These are phyloP conservation scores for Phataginus tetradactyla DNA, from an alignment of 2,797 vertebrate species.

Conservation along the genomic window DNA sequence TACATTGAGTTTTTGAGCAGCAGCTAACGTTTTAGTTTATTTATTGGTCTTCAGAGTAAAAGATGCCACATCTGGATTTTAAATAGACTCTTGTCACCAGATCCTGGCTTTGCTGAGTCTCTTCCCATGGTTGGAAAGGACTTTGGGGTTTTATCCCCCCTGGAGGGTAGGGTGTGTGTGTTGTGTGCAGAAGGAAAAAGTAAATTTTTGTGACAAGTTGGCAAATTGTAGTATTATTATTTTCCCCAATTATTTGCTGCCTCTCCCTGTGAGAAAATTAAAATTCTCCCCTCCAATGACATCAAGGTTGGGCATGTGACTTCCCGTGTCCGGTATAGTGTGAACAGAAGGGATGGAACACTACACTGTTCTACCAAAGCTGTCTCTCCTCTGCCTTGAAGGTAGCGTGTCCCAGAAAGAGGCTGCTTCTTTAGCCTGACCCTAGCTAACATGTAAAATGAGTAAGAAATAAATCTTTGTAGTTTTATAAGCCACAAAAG, in stretches of 20 bases:
- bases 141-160: not conserved
- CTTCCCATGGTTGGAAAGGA: not conserved
- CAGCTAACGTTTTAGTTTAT: slow-evolving; percentile 39
- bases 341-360: not conserved
- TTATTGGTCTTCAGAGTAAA: slow-evolving; percentile 30
- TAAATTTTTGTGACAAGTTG: not conserved
- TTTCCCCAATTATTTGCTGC: slow-evolving; percentile 34
- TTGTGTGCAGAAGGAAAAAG: not conserved
- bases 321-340: not conserved
- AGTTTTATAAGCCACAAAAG: not conserved
- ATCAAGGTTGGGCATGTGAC: not conserved
- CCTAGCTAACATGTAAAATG: not conserved
- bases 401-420: not conserved
- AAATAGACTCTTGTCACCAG: not conserved
- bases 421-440: not conserved
- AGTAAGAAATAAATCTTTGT: slow-evolving; percentile 15
- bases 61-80: slow-evolving; percentile 1
- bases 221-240: not conserved
- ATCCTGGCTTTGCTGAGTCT: not conserved
- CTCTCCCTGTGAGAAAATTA: not conserved
- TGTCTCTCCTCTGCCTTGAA: not conserved
- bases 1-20: not conserved
- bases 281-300: not conserved
- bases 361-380: not conserved
- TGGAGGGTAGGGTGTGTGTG: not conserved